Evolutionary conservation across 2,113 vertebrate genomes (phyloP).

Genomic region (Chaenogobius annularis): DNA sequence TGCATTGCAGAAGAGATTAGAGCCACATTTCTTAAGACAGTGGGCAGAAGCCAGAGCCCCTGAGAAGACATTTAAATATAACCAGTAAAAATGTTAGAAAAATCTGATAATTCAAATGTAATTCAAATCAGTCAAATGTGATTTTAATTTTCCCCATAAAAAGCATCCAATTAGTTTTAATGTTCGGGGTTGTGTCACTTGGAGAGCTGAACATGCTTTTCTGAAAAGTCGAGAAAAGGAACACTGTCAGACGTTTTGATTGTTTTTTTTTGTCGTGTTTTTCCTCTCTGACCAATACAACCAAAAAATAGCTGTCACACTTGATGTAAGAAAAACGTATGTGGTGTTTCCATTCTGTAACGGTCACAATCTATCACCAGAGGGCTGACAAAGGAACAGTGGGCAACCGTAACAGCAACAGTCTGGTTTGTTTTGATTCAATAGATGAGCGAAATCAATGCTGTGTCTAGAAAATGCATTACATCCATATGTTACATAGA

Average conservation of each 20-base stretch:
- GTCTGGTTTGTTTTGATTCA: neutral
- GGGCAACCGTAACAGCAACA: neutral
- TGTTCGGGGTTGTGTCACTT: slow-evolving; percentile 16
- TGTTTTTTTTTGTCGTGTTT: neutral
- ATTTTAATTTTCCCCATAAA: slow-evolving; percentile 20
- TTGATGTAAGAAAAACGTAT: neutral
- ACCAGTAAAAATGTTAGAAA: too few species aligned
- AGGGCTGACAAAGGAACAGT: neutral
- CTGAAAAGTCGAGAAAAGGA: slow-evolving; percentile 5
- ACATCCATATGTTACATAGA: too few species aligned
- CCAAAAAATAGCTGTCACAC: neutral
- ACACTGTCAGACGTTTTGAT: neutral
- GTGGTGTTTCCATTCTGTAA: neutral
- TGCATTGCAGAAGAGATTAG: too few species aligned
- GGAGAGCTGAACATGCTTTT: slow-evolving; percentile 17
- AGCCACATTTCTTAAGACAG: slow-evolving; percentile 21
- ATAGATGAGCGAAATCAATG: neutral
- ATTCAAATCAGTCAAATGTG: slow-evolving; percentile 26
- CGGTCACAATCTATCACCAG: neutral
- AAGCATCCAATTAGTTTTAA: slow-evolving; percentile 11
- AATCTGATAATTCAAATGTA: too few species aligned
- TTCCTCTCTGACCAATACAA: too few species aligned
- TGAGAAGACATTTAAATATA: too few species aligned
- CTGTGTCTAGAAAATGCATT: too few species aligned
- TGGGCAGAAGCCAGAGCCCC: slow-evolving; percentile 19